These are phyloP conservation scores for Aradus depressus DNA, from an alignment of 2,888 invertebrate genomes.

Conservation along the genomic window DNA sequence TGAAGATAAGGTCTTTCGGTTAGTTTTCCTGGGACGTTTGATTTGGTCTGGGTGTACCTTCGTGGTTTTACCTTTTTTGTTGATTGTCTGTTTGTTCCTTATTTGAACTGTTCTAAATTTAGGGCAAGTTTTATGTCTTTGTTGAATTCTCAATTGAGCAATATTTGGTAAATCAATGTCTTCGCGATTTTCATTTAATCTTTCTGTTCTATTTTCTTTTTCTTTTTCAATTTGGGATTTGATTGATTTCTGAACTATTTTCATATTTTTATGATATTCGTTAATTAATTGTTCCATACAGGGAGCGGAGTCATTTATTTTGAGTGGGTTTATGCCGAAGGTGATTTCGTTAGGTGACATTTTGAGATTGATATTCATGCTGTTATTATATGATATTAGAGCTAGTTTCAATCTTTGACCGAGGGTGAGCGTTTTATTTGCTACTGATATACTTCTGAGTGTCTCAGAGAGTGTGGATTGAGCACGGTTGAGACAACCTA, in stretches of 20 bases:
- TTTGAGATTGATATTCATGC: neutral
- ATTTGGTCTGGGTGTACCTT: too few species aligned
- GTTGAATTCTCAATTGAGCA: neutral
- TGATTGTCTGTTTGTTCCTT: neutral
- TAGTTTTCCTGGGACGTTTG: neutral
- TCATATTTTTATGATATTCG: constrained; percentile 1
- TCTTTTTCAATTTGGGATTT: neutral
- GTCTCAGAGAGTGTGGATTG: neutral
- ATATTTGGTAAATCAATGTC: neutral
- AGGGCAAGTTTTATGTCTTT: neutral
- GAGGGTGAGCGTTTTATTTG: neutral
- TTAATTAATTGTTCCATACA: neutral
- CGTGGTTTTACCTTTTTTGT: neutral
- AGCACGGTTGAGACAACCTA: neutral
- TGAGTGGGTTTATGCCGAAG: neutral
- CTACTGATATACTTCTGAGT: neutral
- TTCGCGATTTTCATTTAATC: neutral
- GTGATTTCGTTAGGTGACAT: constrained; percentile 3
- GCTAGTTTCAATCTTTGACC: neutral
- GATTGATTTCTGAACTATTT: neutral
- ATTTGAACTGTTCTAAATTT: neutral
- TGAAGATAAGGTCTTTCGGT: neutral
- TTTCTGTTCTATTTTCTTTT: neutral
- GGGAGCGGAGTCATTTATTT: neutral
- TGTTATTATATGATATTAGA: neutral